Conservation (phyloP, 2,113 vertebrate genomes). For the Cavia aperea region DNA sequence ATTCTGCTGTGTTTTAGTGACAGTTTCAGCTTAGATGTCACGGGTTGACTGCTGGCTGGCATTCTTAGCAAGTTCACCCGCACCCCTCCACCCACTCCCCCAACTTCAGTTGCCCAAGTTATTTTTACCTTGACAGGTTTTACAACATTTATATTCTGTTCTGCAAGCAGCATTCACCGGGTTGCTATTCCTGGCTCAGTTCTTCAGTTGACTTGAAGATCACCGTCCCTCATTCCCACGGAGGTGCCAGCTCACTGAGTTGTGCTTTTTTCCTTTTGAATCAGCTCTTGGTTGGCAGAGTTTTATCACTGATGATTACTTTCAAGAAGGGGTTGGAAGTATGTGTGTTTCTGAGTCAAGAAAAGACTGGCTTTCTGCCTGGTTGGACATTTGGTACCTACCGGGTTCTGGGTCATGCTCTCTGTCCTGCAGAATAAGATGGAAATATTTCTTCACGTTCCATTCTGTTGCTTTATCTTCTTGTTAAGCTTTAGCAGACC, state of each 20-base stretch:
- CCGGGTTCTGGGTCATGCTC: rapidly evolving
- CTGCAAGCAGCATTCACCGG: conserved; percentile 35
- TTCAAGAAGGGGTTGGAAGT: neutral
- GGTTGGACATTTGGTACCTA: neutral
- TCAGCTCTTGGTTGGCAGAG: neutral
- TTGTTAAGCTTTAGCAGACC: neutral
- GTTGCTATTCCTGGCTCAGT: conserved; percentile 34
- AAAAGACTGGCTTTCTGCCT: neutral
- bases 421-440: neutral
- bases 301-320: neutral
- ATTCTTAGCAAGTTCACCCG: neutral
- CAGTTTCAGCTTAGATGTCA: neutral
- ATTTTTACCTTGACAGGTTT: conserved; percentile 52
- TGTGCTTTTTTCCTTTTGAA: neutral
- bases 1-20: neutral
- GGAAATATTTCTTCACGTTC: neutral
- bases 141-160: conserved; percentile 43
- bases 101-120: conserved; percentile 28
- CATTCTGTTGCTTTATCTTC: neutral
- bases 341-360: neutral
- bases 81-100: neutral
- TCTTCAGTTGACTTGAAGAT: neutral
- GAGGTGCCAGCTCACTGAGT: neutral
- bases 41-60: neutral
- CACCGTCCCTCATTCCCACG: neutral